phyloP scores from a whole-genome alignment of 1,140 invertebrate genomes.

The Drosophila ironensis region DNA sequence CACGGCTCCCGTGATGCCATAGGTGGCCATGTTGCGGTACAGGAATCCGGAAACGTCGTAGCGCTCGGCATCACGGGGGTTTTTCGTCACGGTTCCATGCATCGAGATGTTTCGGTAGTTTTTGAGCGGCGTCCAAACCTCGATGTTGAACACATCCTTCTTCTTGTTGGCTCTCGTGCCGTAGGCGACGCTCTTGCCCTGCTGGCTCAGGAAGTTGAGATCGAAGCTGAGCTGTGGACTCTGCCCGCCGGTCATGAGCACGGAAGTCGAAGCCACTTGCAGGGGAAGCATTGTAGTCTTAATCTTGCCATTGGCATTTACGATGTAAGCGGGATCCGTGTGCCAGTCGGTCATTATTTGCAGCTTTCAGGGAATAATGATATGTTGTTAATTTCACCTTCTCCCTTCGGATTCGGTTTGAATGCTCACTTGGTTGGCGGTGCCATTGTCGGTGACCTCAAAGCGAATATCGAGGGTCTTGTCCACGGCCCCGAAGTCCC shows the following conservation, averaged over 20 bases:
- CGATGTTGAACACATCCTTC: slow-evolving; percentile 69
- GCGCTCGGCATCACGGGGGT: slow-evolving; percentile 27
- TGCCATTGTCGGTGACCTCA: slow-evolving; percentile 81
- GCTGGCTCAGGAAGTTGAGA: slow-evolving; percentile 49
- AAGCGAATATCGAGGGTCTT: slow-evolving; percentile 84
- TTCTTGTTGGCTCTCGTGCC: slow-evolving; percentile 59
- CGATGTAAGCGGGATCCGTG: slow-evolving; percentile 31
- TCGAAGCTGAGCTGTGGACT: slow-evolving; percentile 66
- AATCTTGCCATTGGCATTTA: slow-evolving; percentile 63
- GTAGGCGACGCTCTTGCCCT: slow-evolving; percentile 56
- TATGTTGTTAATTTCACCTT: background rate
- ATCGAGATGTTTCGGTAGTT: slow-evolving; percentile 74
- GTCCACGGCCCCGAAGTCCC: slow-evolving; percentile 86
- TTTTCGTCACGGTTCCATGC: slow-evolving; percentile 55
- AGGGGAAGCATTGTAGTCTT: slow-evolving; percentile 70
- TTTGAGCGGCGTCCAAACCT: slow-evolving; percentile 71
- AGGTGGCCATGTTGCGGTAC: slow-evolving; percentile 71
- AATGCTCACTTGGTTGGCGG: slow-evolving; percentile 48
- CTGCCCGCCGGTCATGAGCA: slow-evolving; percentile 40
- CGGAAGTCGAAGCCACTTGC: slow-evolving; percentile 46
- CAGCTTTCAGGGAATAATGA: slow-evolving; percentile 21
- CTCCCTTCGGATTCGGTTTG: background rate
- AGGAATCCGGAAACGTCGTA: slow-evolving; percentile 62
- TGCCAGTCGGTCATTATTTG: slow-evolving; percentile 65
- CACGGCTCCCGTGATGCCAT: slow-evolving; percentile 57